These are phyloP conservation scores for Drosophila pruinosa DNA, from an alignment of 1,140 invertebrate genomes.

Conservation along the genomic window DNA sequence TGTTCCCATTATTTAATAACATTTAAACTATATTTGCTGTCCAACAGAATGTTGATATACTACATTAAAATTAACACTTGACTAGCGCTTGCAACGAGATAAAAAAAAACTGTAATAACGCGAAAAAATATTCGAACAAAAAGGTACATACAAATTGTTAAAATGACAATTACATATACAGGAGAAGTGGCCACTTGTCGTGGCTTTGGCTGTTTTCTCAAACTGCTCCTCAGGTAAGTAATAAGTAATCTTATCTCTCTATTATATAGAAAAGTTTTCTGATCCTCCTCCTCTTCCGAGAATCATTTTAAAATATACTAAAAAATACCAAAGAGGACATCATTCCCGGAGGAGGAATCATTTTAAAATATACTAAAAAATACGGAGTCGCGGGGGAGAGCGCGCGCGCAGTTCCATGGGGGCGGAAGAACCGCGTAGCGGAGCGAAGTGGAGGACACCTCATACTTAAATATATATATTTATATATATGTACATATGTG, in stretches of 20 bases:
- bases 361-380: too few species aligned
- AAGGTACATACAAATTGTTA: slow-evolving; percentile 38
- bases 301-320: too few species aligned
- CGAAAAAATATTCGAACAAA: slow-evolving; percentile 30
- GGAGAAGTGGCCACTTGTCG: slow-evolving; percentile 93
- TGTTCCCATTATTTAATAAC: too few species aligned
- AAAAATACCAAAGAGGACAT: too few species aligned
- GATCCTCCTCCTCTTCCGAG: too few species aligned
- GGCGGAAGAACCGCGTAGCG: too few species aligned
- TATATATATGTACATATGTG: neutral
- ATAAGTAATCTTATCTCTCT: slow-evolving; percentile 8
- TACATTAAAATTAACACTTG: slow-evolving; percentile 44
- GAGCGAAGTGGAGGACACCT: too few species aligned
- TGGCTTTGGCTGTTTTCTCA: slow-evolving; percentile 93
- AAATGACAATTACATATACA: slow-evolving; percentile 95
- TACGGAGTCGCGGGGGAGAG: too few species aligned
- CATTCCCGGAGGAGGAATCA: too few species aligned
- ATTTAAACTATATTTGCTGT: neutral
- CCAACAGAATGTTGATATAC: neutral
- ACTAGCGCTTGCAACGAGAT: slow-evolving; percentile 27
- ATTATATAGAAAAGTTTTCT: too few species aligned
- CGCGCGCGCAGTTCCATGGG: too few species aligned
- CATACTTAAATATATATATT: neutral
- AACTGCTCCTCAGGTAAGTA: slow-evolving; percentile 90
- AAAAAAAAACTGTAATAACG: slow-evolving; percentile 28